Conservation (phyloP, 37 sponge, comb jelly and placozoan species). For the Geodia barretti region DNA sequence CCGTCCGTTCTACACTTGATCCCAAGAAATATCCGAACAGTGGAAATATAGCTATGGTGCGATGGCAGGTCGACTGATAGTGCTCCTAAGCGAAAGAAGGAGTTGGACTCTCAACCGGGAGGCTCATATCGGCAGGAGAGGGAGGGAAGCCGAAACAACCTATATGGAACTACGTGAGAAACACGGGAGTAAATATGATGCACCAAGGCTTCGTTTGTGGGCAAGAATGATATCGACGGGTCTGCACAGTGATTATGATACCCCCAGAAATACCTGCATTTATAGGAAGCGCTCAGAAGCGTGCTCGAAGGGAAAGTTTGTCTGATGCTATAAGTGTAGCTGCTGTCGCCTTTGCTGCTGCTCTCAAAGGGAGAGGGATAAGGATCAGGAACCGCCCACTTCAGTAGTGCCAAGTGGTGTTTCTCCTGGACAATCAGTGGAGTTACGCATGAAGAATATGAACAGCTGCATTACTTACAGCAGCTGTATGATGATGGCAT, state of each 20-base stretch:
- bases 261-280: background rate
- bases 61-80: too few relatives aligned
- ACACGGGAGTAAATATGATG: conserved; percentile 9
- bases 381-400: too few relatives aligned
- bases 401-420: too few relatives aligned
- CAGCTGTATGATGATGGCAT: conserved; percentile 40
- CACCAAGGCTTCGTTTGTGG: conserved; percentile 23
- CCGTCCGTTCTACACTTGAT: too few relatives aligned
- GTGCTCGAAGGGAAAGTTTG: background rate
- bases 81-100: too few relatives aligned
- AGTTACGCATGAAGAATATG: conserved; percentile 8
- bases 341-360: conserved; percentile 10
- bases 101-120: too few relatives aligned
- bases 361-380: too few relatives aligned
- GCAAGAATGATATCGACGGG: conserved; percentile 17
- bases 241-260: conserved; percentile 15
- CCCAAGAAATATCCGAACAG: too few relatives aligned
- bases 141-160: conserved; percentile 19
- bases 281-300: background rate
- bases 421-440: too few relatives aligned
- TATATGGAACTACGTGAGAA: conserved; percentile 18
- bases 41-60: too few relatives aligned
- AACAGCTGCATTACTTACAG: conserved; percentile 13
- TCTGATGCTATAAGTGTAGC: conserved; percentile 14
- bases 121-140: conserved; percentile 1